Base-by-base conservation (phyloP, 2,113 vertebrate genomes). In the Jaculus jaculus region DNA sequence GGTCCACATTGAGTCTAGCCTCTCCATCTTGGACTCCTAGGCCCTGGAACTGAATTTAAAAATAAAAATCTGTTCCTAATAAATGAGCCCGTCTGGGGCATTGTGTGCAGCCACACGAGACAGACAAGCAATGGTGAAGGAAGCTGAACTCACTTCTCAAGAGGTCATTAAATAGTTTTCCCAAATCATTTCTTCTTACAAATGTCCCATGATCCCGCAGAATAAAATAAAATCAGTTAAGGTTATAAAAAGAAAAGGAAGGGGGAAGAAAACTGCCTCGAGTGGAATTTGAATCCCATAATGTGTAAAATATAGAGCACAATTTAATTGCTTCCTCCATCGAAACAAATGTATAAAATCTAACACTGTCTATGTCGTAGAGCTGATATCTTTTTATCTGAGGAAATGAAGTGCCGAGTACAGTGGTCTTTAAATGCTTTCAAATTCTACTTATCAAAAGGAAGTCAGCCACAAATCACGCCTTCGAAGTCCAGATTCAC, bases 361-460 rank as follows among this genome's bases (percentile, higher is more conserved):
- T 80, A 92, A 88, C 89, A 90, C 20, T 96, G 96, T 97, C 97
- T 96, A 97, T 97, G 75, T 91, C 96, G 96, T 96, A 98, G 98
- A 97, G 97, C 96, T 65, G 94, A 97, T 96, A 96, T 97, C 97
- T 97, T 97, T 91, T 97, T 97, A 96, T 97, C 96, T 97, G 96
- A 97, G 94, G 97, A 97, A 98, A 96, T 0, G 93, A 97, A 89
- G 71, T 84, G 94, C 92, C 90, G 90, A 96, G 93, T 97, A 82
- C 92, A 97, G 89, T 96, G 97, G 97, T 95, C 97, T 98, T 95
- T 93, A 97, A 95, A 96, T 77, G 97, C 90, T 96, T 97, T 96
- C 87, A 87, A 97, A 96, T 96, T 97, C 94, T 96, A 95, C 96
- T 97, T 97, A 96, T 96, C 92, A 94, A 96, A 97, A 97, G 96